Evolutionary conservation across 35 echinoderm and acorn worm species (phyloP), one percentile per base, ranked within the genome.

Genomic region (Strongylocentrotus purpuratus): DNA sequence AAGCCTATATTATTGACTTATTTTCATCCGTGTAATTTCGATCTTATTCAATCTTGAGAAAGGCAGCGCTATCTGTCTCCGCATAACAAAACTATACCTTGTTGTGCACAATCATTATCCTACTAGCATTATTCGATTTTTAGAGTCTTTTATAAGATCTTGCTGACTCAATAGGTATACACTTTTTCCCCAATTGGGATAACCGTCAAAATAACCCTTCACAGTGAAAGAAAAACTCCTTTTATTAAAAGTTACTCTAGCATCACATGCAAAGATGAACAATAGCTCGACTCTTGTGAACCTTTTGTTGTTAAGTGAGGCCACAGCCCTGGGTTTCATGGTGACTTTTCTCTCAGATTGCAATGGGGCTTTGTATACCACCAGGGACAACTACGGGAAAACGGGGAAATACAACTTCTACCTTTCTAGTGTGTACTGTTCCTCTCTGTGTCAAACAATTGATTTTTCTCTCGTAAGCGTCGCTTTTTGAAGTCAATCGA

Each of bases 181-280:
- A 15, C 50, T 55, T 78, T 78, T 78, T 78, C 65, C 28, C 65
- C 65, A 78, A 78, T 22, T 78, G 65, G n/a, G 65, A 78, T 78
- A 78, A 78, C 65, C 65, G 65, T 78, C 65, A 78, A 78, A 78
- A 78, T n/a, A 78, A 78, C 65, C 65, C 22, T 28, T 22, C 28
- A n/a, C 22, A 78, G 6, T 78, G 22, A 78, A 78, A 78, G 65
- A 78, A n/a, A 78, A 78, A 78, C 65, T n/a, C 28, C 18, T 78
- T 78, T 78, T 78, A 78, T 78, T n/a, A 22, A 78, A n/a, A n/a
- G 65, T 78, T 78, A 78, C 65, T 78, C 65, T 78, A 78, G 22
- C 65, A 78, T 78, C 65, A 78, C 22, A 4, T 18, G 7, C 65
- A 8, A 28, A 78, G 65, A 78, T 78, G 65, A 78, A 78, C 65